phyloP scores from a whole-genome alignment of 2,797 vertebrate genomes.

The Sphaeramia orbicularis region DNA sequence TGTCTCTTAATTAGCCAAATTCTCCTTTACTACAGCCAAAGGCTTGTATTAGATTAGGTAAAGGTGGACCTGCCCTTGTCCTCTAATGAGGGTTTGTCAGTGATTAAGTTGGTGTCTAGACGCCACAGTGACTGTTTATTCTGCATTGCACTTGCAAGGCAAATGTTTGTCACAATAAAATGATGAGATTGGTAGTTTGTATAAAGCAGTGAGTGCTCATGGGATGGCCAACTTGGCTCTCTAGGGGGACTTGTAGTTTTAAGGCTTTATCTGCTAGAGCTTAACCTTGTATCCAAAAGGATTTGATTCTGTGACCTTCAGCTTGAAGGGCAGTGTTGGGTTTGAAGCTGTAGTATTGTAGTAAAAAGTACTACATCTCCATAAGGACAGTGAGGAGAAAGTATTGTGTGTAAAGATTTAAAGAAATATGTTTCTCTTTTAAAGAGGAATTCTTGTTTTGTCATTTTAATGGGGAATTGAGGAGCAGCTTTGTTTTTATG shows the following conservation, averaged over 20 bases:
- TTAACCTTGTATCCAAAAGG: slow-evolving; percentile 27
- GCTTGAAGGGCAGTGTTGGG: slow-evolving; percentile 38
- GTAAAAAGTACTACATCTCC: slow-evolving; percentile 14
- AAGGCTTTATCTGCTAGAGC: slow-evolving; percentile 42
- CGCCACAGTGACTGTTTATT: slow-evolving; percentile 44
- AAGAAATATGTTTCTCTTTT: slow-evolving; percentile 27
- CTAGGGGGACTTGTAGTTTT: slow-evolving; percentile 33
- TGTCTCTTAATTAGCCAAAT: slow-evolving; percentile 60
- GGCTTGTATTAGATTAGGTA: slow-evolving; percentile 56
- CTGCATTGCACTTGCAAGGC: slow-evolving; percentile 40
- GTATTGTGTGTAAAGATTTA: slow-evolving; percentile 32
- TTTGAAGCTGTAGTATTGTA: slow-evolving; percentile 29
- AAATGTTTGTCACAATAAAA: slow-evolving; percentile 49
- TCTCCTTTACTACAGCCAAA: slow-evolving; percentile 64
- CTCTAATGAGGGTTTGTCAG: slow-evolving; percentile 49
- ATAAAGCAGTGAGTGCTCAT: slow-evolving; percentile 19
- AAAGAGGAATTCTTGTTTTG: slow-evolving; percentile 9
- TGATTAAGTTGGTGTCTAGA: slow-evolving; percentile 51
- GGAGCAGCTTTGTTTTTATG: neutral
- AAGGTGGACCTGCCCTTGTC: slow-evolving; percentile 63
- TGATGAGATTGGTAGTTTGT: slow-evolving; percentile 34
- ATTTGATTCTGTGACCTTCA: slow-evolving; percentile 64
- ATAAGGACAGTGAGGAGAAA: slow-evolving; percentile 28
- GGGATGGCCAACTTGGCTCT: slow-evolving; percentile 23
- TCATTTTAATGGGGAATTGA: neutral